phyloP scores from a whole-genome alignment of 2,888 invertebrate genomes.

The Clusia tigrina region DNA sequence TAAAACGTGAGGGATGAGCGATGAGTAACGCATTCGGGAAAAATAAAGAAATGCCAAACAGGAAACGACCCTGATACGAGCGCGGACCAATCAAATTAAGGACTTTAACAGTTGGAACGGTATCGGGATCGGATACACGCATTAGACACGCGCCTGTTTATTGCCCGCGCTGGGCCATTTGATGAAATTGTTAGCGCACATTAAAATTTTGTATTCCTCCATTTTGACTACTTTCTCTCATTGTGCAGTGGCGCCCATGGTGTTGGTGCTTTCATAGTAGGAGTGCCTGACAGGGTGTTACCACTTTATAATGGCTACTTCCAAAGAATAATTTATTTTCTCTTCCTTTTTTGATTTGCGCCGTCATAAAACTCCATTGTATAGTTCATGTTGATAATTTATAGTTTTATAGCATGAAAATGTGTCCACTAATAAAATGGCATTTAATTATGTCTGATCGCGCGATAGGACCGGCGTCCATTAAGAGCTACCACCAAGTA shows the following conservation, averaged over 20 bases:
- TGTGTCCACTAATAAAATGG: slow-evolving; percentile 31
- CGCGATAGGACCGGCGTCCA: slow-evolving; percentile 4
- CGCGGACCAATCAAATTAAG: slow-evolving; percentile 19
- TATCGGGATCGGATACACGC: not conserved
- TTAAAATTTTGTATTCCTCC: not conserved
- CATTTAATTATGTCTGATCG: slow-evolving; percentile 34
- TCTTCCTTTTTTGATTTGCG: not conserved
- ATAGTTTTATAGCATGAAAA: slow-evolving; percentile 36
- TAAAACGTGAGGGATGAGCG: too few relatives aligned
- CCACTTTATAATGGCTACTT: too few relatives aligned
- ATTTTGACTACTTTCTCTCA: not conserved
- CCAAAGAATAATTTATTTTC: not conserved
- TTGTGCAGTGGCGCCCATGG: not conserved
- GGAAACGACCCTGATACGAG: too few relatives aligned
- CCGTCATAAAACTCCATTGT: not conserved
- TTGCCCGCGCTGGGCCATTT: not conserved
- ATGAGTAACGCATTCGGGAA: too few relatives aligned
- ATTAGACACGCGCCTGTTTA: slow-evolving; percentile 24
- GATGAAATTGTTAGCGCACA: not conserved
- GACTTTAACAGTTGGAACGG: slow-evolving; percentile 22
- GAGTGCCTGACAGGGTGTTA: not conserved
- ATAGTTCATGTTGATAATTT: slow-evolving; percentile 30
- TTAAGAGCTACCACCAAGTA: not conserved
- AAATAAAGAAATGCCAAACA: too few relatives aligned
- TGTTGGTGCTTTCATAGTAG: not conserved